Evolutionary conservation across 2,797 vertebrate species (phyloP).

Genomic region (Falco rusticolus): DNA sequence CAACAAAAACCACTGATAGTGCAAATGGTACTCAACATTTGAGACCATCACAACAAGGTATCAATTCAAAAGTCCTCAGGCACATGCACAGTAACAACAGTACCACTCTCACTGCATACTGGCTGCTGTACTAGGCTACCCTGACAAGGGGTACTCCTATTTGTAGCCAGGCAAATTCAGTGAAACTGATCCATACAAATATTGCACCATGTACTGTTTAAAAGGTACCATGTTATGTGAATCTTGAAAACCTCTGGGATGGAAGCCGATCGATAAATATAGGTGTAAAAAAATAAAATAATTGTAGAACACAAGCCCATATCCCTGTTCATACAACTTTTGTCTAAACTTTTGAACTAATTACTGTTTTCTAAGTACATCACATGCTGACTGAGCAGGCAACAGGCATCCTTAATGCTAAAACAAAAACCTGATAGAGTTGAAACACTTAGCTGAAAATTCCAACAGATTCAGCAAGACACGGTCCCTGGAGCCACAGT

Average conservation of each 20-base stretch:
- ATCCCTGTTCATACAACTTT: background rate
- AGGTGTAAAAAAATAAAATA: background rate
- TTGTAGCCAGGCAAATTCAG: background rate
- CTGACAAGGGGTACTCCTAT: background rate
- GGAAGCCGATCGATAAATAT: background rate
- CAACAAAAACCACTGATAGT: background rate
- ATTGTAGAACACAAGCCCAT: background rate
- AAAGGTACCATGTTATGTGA: background rate
- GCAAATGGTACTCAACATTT: background rate
- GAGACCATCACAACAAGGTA: background rate
- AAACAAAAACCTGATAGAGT: background rate
- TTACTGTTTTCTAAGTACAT: background rate
- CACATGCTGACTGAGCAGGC: background rate
- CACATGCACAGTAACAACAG: background rate
- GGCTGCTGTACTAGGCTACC: background rate
- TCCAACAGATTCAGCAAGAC: background rate
- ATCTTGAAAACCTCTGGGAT: background rate
- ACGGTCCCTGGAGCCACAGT: background rate
- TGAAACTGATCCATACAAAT: background rate
- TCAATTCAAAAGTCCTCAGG: background rate
- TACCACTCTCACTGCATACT: accelerated
- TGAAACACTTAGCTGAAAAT: background rate
- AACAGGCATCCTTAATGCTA: background rate
- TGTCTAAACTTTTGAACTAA: background rate
- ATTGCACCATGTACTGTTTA: background rate